Evolutionary conservation across 2,888 invertebrate genomes (phyloP), one percentile per base, ranked within the genome.

Genomic region (Lasioglossum leucozonium): DNA sequence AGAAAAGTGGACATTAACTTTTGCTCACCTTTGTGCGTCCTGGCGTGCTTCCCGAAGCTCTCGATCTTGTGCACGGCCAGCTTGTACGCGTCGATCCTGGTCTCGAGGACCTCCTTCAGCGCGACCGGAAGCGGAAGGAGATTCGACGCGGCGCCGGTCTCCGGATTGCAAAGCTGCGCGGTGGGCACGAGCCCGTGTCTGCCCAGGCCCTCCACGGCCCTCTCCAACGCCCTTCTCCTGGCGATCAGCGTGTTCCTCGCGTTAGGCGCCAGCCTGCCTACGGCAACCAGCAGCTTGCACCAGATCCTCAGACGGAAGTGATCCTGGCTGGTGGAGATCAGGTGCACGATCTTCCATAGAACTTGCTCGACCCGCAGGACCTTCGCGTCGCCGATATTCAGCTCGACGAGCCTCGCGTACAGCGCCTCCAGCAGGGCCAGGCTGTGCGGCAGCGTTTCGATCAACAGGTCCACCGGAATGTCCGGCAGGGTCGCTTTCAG

Each of bases 361-460:
- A 98, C 97, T 62, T 97, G 96, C 92, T 98, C 98, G 81, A 97
- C 97, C 92, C 95, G 94, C 22, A 96, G 91, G 4, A 95, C 92
- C 83, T 95, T 95, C 55, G 94, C 86, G 85, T 95, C 94, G 88
- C 95, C 90, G 58, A 93, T 85, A 69, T 92, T 89, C 40, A 94
- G 87, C 62, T 94, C 94, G 44, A 91, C 87, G 5, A 94, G 82
- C 71, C 94, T 88, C 18, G 96, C 95, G 89, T 96, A 97, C 37
- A 99, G 96, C 0, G 98, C 98, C 94, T 99, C 99, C 90, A 99
- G 95, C 73, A 99, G 96, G 91, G 98, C 97, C 2, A 99, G 96
- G 30, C 98, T 98, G 94, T 98, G 98, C 1, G 99, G 99, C 94
- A 99, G 95, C 4, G 98, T 97, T 91, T 98, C 98, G n/a, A 98